Conservation (phyloP, 2,888 invertebrate genomes). For the Anthophora plumipes region DNA sequence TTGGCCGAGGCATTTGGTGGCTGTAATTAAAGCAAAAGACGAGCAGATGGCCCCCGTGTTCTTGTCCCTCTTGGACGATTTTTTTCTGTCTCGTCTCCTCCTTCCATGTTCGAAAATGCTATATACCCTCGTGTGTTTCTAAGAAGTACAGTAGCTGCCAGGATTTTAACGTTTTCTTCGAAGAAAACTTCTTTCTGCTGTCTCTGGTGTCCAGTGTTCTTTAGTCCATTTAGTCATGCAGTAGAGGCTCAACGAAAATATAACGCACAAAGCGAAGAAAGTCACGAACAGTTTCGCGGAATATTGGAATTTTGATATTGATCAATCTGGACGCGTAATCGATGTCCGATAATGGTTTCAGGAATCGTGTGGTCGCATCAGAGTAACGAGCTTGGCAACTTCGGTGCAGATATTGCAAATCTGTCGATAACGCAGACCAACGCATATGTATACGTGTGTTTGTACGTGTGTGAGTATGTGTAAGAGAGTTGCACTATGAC, state of each 20-base stretch:
- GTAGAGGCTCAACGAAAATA: not conserved
- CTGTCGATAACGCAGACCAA: slow-evolving; percentile 48
- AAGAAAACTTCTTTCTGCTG: not conserved
- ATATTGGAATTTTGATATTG: slow-evolving; percentile 24
- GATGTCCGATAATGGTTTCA: slow-evolving; percentile 24
- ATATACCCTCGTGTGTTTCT: slow-evolving; percentile 49
- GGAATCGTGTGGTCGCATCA: slow-evolving; percentile 26
- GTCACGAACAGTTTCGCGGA: not conserved
- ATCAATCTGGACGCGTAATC: slow-evolving; percentile 32
- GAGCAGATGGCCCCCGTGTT: slow-evolving; percentile 64
- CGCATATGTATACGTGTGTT: too few species aligned
- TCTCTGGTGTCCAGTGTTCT: too few species aligned
- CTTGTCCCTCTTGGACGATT: slow-evolving; percentile 41
- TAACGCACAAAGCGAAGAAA: not conserved
- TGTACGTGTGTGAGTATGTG: not conserved
- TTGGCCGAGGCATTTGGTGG: slow-evolving; percentile 41
- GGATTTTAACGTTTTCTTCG: slow-evolving; percentile 18
- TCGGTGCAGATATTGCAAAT: slow-evolving; percentile 46
- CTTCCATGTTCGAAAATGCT: slow-evolving; percentile 21
- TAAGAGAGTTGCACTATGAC: slow-evolving; percentile 58
- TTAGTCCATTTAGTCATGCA: not conserved
- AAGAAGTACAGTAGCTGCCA: slow-evolving; percentile 45
- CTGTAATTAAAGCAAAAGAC: slow-evolving; percentile 69
- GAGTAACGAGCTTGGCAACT: slow-evolving; percentile 38
- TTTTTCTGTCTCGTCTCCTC: slow-evolving; percentile 18